A percentile compares a stretch with the other conserved stretches of the same genome.
Evolutionary conservation across 1,140 invertebrate species (phyloP).

Genomic region (Arion vulgaris): DNA sequence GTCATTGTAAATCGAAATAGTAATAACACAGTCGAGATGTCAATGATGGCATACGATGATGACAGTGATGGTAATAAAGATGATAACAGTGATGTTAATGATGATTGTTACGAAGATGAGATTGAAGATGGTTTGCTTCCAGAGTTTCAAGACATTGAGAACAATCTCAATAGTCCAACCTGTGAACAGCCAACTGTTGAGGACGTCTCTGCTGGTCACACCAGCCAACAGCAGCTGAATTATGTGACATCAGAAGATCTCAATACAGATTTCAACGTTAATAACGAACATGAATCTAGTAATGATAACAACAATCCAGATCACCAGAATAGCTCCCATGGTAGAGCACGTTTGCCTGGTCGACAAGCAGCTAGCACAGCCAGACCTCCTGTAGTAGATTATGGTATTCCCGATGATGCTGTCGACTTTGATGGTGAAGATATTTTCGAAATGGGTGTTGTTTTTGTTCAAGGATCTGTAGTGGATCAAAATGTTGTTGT

Average conservation of each 20-base stretch:
- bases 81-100: not conserved
- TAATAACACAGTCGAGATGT: not conserved
- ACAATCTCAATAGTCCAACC: not conserved
- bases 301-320: not conserved
- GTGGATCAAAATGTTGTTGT: not conserved
- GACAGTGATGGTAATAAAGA: not conserved
- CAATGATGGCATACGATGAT: not conserved
- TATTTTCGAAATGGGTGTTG: not conserved
- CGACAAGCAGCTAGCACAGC: not conserved
- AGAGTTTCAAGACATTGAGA: not conserved
- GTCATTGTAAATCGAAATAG: not conserved
- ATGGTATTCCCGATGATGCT: not conserved
- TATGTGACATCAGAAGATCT: not conserved
- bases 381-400: slow-evolving; percentile 1
- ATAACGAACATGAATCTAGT: not conserved
- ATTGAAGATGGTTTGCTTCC: not conserved
- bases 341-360: not conserved
- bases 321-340: not conserved
- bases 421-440: not conserved
- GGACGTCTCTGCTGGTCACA: not conserved
- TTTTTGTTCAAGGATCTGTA: not conserved
- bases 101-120: not conserved
- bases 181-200: not conserved
- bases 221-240: not conserved
- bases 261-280: not conserved